Conservation (phyloP, 2,888 invertebrate genomes). For the Rhingia campestris region DNA sequence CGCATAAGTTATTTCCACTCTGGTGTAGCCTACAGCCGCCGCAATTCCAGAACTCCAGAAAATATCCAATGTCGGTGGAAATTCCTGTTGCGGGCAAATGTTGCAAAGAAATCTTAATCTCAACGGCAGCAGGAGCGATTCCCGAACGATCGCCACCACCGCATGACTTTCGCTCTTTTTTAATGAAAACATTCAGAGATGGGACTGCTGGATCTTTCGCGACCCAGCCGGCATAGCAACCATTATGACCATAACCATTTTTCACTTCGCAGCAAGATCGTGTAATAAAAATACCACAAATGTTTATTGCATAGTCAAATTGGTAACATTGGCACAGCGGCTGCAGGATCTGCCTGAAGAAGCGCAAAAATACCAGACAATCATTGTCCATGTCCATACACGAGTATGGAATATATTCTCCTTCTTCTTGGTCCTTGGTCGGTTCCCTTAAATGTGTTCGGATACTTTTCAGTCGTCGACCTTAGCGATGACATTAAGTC, state of each 20-base stretch:
- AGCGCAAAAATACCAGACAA: conserved; percentile 19
- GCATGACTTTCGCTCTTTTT: conserved; percentile 54
- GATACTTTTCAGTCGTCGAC: not conserved
- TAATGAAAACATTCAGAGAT: conserved; percentile 56
- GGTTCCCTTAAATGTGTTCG: not conserved
- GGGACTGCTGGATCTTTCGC: conserved; percentile 23
- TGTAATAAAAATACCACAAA: conserved; percentile 66
- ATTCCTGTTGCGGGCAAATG: conserved; percentile 6
- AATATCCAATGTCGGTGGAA: conserved; percentile 9
- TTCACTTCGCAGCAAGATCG: conserved; percentile 50
- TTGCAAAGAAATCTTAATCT: conserved; percentile 49
- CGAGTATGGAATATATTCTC: not conserved
- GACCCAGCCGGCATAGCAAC: conserved; percentile 23
- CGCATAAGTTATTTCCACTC: conserved; percentile 52
- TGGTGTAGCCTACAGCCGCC: conserved; percentile 6
- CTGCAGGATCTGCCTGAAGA: conserved; percentile 31
- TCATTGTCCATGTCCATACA: conserved; percentile 31
- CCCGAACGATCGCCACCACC: conserved; percentile 24
- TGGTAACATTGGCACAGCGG: conserved; percentile 44
- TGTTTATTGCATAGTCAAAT: conserved; percentile 54
- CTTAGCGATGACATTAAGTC: not conserved
- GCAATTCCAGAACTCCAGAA: conserved; percentile 11
- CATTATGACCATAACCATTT: conserved; percentile 63
- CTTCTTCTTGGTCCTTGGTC: conserved; percentile 3
- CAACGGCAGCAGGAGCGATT: conserved; percentile 35